Evolutionary conservation across 2,797 vertebrate genomes (phyloP).

Genomic region (Valencia hispanica): DNA sequence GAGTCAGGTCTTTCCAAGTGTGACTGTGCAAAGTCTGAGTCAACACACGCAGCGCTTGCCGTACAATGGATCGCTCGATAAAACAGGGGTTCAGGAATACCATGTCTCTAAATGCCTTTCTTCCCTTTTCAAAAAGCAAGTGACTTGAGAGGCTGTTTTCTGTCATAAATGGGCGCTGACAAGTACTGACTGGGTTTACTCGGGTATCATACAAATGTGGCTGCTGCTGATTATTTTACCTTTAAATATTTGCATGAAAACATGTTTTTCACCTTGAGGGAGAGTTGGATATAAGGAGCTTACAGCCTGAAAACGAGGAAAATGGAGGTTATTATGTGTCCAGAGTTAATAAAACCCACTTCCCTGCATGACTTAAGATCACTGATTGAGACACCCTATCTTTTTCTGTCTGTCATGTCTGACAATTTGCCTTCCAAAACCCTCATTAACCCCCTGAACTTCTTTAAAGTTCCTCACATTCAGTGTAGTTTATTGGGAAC

Average conservation of each 20-base stretch:
- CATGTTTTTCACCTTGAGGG: neutral
- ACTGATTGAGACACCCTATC: neutral
- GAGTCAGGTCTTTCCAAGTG: conserved; percentile 61
- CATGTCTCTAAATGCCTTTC: conserved; percentile 62
- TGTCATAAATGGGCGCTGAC: neutral
- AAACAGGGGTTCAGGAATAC: conserved; percentile 43
- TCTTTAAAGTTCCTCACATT: neutral
- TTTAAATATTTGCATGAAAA: conserved; percentile 3
- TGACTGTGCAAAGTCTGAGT: conserved; percentile 70
- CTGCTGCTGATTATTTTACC: neutral
- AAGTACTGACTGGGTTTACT: neutral
- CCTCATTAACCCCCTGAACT: neutral
- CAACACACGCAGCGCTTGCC: conserved; percentile 22
- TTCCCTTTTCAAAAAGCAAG: conserved; percentile 26
- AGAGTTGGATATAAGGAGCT: neutral
- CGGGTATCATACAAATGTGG: neutral
- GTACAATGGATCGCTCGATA: conserved; percentile 22
- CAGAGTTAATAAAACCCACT: conserved; percentile 15
- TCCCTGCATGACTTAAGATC: neutral
- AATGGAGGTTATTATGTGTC: neutral
- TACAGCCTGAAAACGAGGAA: no score
- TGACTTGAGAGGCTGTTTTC: conserved; percentile 8
- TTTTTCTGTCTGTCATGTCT: neutral
- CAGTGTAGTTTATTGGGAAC: neutral
- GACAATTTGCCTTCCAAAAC: neutral